phyloP scores from a whole-genome alignment of 2,797 vertebrate species.

The Natrix natrix region DNA sequence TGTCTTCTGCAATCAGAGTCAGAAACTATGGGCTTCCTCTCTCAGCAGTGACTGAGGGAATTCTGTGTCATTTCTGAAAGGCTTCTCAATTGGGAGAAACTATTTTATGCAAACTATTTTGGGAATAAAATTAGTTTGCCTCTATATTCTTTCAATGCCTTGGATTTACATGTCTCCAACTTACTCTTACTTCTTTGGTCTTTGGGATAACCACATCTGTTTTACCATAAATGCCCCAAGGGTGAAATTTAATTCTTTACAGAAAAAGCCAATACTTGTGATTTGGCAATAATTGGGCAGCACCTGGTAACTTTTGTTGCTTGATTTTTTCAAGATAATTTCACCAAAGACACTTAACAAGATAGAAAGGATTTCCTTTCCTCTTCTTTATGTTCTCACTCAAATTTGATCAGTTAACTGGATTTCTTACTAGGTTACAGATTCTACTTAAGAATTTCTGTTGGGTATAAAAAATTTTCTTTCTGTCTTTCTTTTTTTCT shows the following conservation, averaged over 20 bases:
- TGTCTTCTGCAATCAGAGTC: neutral
- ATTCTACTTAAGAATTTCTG: conserved; percentile 31
- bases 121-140: neutral
- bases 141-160: neutral
- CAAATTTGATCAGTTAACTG: conserved; percentile 15
- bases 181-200: neutral
- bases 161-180: neutral
- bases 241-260: neutral
- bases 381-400: conserved; percentile 22
- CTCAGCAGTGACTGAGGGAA: neutral
- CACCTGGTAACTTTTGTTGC: neutral
- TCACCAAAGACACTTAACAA: neutral
- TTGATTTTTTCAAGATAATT: neutral
- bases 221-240: neutral
- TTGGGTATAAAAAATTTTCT: neutral
- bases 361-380: neutral
- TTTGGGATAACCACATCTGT: neutral
- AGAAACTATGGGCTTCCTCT: neutral
- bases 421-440: conserved; percentile 17
- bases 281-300: conserved; percentile 2
- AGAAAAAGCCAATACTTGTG: neutral
- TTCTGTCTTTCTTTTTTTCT: conserved; percentile 19
- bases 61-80: neutral
- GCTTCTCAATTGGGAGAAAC: neutral
- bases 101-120: neutral